Evolutionary conservation across 2,797 vertebrate species (phyloP), one percentile per base, ranked within the genome.

Genomic region (Eupleurogrammus muticus): DNA sequence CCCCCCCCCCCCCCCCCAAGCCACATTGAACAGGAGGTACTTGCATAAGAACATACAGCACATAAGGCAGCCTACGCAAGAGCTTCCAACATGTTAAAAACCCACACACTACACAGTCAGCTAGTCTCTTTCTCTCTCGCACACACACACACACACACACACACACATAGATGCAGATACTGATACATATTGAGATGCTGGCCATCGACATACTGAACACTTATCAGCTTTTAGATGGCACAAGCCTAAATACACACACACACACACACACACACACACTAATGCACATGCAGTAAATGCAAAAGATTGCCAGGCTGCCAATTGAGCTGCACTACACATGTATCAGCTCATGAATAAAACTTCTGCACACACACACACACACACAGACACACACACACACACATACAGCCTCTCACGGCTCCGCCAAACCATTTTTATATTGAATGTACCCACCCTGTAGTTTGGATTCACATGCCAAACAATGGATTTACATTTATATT

Each of bases 401-500:
- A 12, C 50, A 51, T 53, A 35, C 11, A 0, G n/a, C 66, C 55
- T 49, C 54, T 57, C 47, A 19, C 9, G 52, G 57, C 63, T 59
- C n/a, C 36, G 46, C 62, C 74, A 40, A 46, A 52, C 34, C 4
- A 6, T n/a, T 20, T 78, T 71, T 60, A 34, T 35, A 12, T 68
- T 0, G 5, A 60, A 19, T 44, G 20, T 66, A 50, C 55, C 59
- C 56, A 47, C 49, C 8, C 38, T 64, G 19, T 19, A 60, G 62
- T 60, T 66, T 23, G 23, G 61, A 78, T 72, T 73, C 57, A 50
- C 49, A 65, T 46, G 28, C 63, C 23, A 47, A 34, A 36, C 48
- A 17, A 16, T 66, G 42, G 35, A 85, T 90, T 90, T 87, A 80
- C 87, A 89, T 89, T 86, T 82, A 81, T 76, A 87, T 80, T 66